These are phyloP conservation scores for Actinia equina DNA, from an alignment of 64 coral and sea anemone genomes.

Conservation along the genomic window DNA sequence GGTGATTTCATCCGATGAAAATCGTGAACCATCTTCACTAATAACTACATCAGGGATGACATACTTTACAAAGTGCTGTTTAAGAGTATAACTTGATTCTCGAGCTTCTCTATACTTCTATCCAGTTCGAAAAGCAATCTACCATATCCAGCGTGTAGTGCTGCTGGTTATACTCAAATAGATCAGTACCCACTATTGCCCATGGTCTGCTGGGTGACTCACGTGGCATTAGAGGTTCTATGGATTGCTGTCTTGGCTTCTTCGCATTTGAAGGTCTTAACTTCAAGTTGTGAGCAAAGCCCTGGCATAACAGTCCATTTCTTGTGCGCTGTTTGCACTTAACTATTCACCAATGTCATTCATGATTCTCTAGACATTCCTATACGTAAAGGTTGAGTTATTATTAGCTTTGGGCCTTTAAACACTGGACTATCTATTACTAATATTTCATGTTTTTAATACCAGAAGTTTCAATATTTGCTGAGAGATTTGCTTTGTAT, in stretches of 20 bases:
- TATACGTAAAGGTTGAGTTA: conserved; percentile 21
- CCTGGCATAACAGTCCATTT: conserved; percentile 43
- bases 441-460: conserved; percentile 30
- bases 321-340: conserved; percentile 51
- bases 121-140: conserved; percentile 60
- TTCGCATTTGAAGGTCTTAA: conserved; percentile 34
- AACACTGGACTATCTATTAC: conserved; percentile 48
- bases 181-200: conserved; percentile 55
- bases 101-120: conserved; percentile 49
- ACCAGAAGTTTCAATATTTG: too few relatives aligned
- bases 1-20: conserved; percentile 35
- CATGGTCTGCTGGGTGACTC: conserved; percentile 53
- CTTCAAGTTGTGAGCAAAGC: conserved; percentile 12
- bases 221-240: conserved; percentile 40
- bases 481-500: too few relatives aligned
- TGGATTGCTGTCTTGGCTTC: conserved; percentile 7
- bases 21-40: conserved; percentile 39
- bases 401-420: conserved; percentile 58
- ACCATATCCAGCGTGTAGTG: conserved; percentile 29
- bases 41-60: conserved; percentile 47
- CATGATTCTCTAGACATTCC: conserved; percentile 64
- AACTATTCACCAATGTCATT: conserved; percentile 40
- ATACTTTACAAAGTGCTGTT: conserved; percentile 49
- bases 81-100: conserved; percentile 9
- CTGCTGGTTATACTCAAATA: conserved; percentile 29